Conservation (phyloP, 35 echinoderm and acorn worm genomes). For the Ophiothrix spiculata region DNA sequence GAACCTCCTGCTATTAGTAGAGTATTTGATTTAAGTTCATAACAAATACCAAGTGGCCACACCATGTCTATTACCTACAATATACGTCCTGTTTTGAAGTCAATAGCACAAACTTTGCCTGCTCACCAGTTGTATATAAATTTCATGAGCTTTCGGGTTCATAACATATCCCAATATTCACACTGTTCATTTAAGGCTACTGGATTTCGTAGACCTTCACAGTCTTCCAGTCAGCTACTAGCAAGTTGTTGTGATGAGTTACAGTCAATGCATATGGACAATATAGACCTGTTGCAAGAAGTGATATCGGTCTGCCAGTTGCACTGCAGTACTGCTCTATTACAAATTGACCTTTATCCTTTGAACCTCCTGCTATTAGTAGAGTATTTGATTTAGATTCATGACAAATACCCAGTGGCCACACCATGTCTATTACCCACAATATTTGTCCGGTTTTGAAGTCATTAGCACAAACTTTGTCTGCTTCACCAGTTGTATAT, state of each 20-base stretch:
- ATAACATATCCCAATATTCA: too few relatives aligned
- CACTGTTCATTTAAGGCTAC: too few relatives aligned
- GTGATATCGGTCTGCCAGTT: background rate
- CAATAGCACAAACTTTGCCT: too few relatives aligned
- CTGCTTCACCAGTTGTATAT: background rate
- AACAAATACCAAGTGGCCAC: too few relatives aligned
- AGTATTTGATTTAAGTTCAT: too few relatives aligned
- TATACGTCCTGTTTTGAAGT: too few relatives aligned
- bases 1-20: too few relatives aligned
- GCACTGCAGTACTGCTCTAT: background rate
- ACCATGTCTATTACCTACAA: too few relatives aligned
- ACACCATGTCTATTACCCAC: background rate
- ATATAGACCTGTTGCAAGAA: background rate
- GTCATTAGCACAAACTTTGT: background rate
- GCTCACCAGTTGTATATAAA: too few relatives aligned
- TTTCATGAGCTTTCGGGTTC: too few relatives aligned
- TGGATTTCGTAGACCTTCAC: background rate
- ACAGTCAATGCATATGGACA: background rate
- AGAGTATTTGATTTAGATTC: background rate
- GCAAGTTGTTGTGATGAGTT: background rate
- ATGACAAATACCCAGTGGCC: background rate
- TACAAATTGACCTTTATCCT: background rate
- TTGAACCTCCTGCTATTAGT: constrained; percentile 1
- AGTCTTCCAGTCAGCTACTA: background rate
- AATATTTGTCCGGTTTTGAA: background rate